Base-by-base conservation (phyloP, 2,113 vertebrate genomes). In the Sinosuthora webbiana region DNA sequence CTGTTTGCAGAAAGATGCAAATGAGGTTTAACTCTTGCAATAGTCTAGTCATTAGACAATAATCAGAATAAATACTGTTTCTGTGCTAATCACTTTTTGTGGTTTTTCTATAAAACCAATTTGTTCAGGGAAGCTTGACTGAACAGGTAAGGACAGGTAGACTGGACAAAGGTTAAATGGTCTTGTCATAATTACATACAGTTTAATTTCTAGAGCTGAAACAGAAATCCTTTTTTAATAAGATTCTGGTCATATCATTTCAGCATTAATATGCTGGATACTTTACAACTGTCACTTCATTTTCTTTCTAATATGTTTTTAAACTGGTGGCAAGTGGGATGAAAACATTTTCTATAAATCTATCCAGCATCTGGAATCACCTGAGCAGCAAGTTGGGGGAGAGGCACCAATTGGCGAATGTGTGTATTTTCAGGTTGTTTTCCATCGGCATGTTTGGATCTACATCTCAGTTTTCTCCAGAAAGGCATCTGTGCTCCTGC, bases 21-120 rank as follows among this genome's bases (percentile, higher is more conserved):
- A 94, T 42, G n/a, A 92, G 18, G 19, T 49, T 90, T 96, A 91
- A 95, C 79, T 94, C 90, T 71, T 93, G 76, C 77, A 71, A 17
- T 3, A 78, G 53, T 35, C 64, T 79, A 83, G 79, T 9, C n/a
- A 35, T 41, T 23, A 31, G 30, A 79, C n/a, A 10, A 35, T 71
- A 87, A 93, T 65, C 73, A 83, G 49, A 91, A 91, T 65, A 86
- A 94, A 68, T 49, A 62, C 44, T 56, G 8, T 27, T 94, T 90
- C 56, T 64, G 14, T 31, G 42, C 39, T 78, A 70, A 94, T 83
- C 81, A 63, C 13, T 57, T n/a, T 52, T 78, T 71, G 53, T 49
- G 20, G 0, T 35, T 94, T 87, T 92, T 33, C 47, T 83, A 52
- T 49, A 75, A 80, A 78, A 44, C 9, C 14, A 4, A 18, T 83